A percentile compares a stretch with the other conserved stretches of the same genome.
These are phyloP conservation scores for Seriola aureovittata DNA, from an alignment of 2,113 vertebrate genomes.

Conservation along the genomic window DNA sequence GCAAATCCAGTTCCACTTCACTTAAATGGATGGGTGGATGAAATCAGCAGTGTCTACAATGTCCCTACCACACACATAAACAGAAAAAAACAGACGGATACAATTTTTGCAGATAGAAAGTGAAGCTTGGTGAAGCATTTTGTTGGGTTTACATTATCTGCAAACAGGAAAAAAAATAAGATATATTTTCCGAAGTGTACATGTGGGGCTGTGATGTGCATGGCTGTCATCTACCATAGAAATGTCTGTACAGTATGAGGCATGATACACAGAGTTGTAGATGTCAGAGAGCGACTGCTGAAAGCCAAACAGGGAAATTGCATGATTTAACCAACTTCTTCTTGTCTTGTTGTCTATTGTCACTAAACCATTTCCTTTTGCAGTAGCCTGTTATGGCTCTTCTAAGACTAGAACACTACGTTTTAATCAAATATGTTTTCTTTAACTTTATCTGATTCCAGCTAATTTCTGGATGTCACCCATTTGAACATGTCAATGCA, in stretches of 20 bases:
- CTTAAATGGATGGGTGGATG: background rate
- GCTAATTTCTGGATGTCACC: background rate
- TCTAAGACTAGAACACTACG: background rate
- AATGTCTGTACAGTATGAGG: background rate
- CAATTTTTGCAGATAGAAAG: background rate
- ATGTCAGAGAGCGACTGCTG: background rate
- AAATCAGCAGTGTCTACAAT: background rate
- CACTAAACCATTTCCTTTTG: background rate
- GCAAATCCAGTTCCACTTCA: slow-evolving; percentile 26
- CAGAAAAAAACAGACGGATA: background rate
- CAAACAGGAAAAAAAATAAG: background rate
- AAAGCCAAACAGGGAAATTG: background rate
- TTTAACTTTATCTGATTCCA: background rate
- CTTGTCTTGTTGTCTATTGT: background rate
- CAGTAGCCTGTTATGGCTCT: background rate
- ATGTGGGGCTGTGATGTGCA: background rate
- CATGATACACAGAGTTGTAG: background rate
- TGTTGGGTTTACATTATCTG: background rate
- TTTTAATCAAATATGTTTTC: background rate
- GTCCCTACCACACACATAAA: background rate
- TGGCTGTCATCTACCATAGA: background rate
- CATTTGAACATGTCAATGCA: background rate
- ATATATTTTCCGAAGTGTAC: background rate
- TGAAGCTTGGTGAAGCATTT: background rate
- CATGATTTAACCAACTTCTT: background rate